Conservation (phyloP, 2,797 vertebrate genomes). For the Enteromius thamalakanensis region DNA sequence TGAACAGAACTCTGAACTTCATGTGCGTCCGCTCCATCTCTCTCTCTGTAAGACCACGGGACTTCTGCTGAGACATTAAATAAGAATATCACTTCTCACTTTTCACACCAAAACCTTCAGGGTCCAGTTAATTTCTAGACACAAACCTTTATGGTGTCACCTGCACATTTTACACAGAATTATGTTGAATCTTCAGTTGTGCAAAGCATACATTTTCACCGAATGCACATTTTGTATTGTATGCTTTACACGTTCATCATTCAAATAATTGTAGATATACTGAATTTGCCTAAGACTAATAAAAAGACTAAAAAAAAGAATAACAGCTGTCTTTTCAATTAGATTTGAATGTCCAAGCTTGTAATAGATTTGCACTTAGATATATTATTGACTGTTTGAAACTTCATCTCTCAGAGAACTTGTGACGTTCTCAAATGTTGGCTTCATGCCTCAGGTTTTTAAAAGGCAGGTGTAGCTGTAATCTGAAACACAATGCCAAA, state of each 20-base stretch:
- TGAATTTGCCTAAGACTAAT: background rate
- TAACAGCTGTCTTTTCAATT: background rate
- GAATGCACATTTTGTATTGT: background rate
- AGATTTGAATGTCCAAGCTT: background rate
- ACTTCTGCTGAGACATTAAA: conserved; percentile 38
- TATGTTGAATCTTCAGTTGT: background rate
- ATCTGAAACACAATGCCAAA: conserved; percentile 27
- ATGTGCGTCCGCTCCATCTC: conserved; percentile 6
- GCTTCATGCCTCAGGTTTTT: conserved; percentile 7
- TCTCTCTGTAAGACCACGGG: conserved; percentile 23
- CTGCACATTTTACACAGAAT: background rate
- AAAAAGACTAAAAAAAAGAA: background rate
- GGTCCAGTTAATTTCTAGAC: conserved; percentile 1
- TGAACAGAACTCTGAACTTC: conserved; percentile 39
- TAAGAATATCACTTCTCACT: conserved; percentile 48
- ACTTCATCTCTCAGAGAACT: background rate
- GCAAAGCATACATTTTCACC: too few relatives aligned
- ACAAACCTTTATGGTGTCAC: background rate
- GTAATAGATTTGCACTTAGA: background rate
- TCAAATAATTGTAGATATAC: background rate
- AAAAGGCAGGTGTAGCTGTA: conserved; percentile 29
- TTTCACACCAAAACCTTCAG: conserved; percentile 41
- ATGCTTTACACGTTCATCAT: background rate
- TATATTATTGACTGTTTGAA: background rate
- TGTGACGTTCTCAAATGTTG: background rate